phyloP scores from a whole-genome alignment of 2,113 vertebrate species.

The Amphiprion ocellaris region DNA sequence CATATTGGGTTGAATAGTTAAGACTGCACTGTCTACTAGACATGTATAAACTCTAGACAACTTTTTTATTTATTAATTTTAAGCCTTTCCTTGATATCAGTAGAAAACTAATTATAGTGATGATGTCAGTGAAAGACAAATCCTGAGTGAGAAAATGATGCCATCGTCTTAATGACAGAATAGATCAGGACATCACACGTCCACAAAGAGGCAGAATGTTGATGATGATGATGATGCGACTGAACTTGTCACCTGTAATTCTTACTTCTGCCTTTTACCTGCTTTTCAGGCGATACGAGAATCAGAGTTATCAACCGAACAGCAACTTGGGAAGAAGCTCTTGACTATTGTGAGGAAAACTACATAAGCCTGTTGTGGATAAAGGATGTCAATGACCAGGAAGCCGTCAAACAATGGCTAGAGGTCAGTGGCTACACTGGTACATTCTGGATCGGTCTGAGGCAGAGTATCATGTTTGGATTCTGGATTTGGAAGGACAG shows the following conservation, averaged over 20 bases:
- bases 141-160: neutral
- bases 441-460: constrained; percentile 73
- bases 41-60: no score
- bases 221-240: neutral
- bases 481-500: constrained; percentile 78
- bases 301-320: fast-evolving
- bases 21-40: no score
- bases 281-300: constrained; percentile 48
- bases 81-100: no score
- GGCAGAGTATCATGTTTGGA: constrained; percentile 74
- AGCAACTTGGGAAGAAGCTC: constrained; percentile 26
- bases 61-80: no score
- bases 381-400: constrained; percentile 8
- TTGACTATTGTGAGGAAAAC: constrained; percentile 20
- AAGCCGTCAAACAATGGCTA: neutral
- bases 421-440: fast-evolving
- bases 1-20: no score
- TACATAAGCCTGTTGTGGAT: constrained; percentile 53
- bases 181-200: no score
- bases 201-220: neutral
- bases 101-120: no score
- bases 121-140: no score
- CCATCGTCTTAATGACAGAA: no score
- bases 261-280: neutral
- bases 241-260: neutral